phyloP scores from a whole-genome alignment of 2,113 vertebrate genomes.

The Mormoops blainvillei region DNA sequence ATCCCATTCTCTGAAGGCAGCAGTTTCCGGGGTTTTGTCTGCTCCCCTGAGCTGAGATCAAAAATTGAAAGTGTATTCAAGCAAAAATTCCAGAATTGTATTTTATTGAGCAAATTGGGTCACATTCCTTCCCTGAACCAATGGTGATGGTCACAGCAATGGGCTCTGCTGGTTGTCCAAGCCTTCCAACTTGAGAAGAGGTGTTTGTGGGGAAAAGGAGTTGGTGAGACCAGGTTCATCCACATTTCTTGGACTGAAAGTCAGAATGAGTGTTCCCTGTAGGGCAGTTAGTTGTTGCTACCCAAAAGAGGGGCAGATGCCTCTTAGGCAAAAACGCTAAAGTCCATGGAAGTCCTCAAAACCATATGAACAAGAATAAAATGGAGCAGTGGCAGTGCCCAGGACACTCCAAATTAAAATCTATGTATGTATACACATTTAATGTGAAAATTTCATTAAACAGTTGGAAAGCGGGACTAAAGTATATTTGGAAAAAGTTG shows the following conservation, averaged over 20 bases:
- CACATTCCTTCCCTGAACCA: background rate
- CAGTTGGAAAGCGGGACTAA: background rate
- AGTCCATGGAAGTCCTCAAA: background rate
- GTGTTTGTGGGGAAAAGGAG: background rate
- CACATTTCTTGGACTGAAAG: background rate
- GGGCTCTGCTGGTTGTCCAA: background rate
- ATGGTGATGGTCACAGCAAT: background rate
- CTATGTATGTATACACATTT: background rate
- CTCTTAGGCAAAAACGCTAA: background rate
- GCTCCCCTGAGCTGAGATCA: too few species aligned
- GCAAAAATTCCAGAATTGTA: background rate
- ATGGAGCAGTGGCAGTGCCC: background rate
- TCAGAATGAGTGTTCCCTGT: background rate
- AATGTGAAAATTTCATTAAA: background rate
- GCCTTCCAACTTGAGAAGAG: background rate
- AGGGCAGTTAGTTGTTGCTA: background rate
- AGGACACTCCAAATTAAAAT: background rate
- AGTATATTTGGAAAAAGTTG: background rate
- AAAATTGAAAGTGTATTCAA: too few species aligned
- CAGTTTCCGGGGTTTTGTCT: too few species aligned
- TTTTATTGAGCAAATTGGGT: background rate
- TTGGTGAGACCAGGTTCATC: background rate
- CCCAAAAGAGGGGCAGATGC: background rate
- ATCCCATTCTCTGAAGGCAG: too few species aligned
- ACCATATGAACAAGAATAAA: background rate